Percentiles rank a stretch among this genome's conserved stretches.
Evolutionary conservation across 2,888 invertebrate species (phyloP).

Genomic region (Mythimna ferrago): DNA sequence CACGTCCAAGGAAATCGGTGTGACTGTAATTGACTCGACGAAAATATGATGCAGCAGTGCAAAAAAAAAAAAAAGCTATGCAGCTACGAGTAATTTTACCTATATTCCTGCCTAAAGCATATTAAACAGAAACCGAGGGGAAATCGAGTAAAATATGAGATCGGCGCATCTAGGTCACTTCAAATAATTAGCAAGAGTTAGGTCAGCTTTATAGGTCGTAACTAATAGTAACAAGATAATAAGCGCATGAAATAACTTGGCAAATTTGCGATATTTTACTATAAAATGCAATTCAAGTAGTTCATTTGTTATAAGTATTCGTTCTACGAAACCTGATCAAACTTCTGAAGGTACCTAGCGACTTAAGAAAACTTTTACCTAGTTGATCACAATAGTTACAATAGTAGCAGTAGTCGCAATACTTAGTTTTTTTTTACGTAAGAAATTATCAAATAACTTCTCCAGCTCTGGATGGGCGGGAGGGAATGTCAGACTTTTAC

Average conservation of each 20-base stretch:
- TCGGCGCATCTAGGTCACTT: conserved; percentile 17
- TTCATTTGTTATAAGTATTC: neutral
- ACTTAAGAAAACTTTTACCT: too few relatives aligned
- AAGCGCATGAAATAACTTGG: neutral
- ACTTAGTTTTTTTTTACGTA: too few relatives aligned
- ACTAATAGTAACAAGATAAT: conserved; percentile 6
- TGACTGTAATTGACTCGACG: neutral
- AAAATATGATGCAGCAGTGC: neutral
- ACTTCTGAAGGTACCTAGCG: too few relatives aligned
- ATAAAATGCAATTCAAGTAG: neutral
- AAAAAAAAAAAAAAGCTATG: neutral
- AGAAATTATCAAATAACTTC: too few relatives aligned
- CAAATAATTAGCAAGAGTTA: conserved; percentile 3
- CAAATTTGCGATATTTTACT: neutral
- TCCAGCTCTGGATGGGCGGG: too few relatives aligned
- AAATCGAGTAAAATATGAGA: conserved; percentile 28
- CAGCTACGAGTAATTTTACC: neutral
- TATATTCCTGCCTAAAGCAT: too few relatives aligned
- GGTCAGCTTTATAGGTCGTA: neutral
- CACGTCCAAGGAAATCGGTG: neutral
- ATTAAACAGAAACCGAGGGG: neutral
- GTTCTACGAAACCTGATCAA: neutral
- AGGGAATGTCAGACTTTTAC: too few relatives aligned
- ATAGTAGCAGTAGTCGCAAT: too few relatives aligned
- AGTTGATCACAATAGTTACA: too few relatives aligned